Evolutionary conservation across 2,113 vertebrate species (phyloP).

Genomic region (Lophotis ruficrista): DNA sequence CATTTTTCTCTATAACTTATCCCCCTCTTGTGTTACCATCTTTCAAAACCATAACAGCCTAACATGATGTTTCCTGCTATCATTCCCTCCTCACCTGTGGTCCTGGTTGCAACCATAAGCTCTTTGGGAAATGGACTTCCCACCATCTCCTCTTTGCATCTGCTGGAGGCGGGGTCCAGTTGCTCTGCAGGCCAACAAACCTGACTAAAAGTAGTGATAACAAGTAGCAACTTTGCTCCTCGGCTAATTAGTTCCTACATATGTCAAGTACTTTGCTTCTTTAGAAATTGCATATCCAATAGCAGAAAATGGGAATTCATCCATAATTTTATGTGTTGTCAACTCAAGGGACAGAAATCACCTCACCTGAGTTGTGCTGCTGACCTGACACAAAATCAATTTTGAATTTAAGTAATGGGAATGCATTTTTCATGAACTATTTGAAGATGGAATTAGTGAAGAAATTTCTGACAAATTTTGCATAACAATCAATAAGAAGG

Average conservation of each 20-base stretch:
- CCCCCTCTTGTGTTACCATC: neutral
- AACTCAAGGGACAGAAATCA: neutral
- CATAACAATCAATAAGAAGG: neutral
- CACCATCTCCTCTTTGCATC: neutral
- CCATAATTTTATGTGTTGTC: neutral
- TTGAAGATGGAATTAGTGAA: neutral
- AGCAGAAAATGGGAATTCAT: neutral
- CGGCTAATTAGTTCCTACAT: neutral
- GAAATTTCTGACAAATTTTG: neutral
- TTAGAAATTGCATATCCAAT: neutral
- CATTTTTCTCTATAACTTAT: neutral
- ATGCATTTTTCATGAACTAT: neutral
- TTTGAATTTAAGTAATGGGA: neutral
- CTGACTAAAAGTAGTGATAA: neutral
- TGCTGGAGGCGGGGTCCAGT: neutral
- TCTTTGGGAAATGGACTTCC: conserved; percentile 10
- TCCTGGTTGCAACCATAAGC: conserved; percentile 12
- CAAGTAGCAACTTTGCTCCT: neutral
- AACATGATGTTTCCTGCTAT: conserved; percentile 52
- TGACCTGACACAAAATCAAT: neutral
- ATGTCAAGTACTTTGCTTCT: neutral
- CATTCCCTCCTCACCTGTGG: conserved; percentile 39
- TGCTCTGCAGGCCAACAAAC: neutral
- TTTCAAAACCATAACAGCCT: conserved; percentile 3
- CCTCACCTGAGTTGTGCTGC: neutral